Conservation (phyloP, 2,113 vertebrate species). For the Muntiacus reevesi region DNA sequence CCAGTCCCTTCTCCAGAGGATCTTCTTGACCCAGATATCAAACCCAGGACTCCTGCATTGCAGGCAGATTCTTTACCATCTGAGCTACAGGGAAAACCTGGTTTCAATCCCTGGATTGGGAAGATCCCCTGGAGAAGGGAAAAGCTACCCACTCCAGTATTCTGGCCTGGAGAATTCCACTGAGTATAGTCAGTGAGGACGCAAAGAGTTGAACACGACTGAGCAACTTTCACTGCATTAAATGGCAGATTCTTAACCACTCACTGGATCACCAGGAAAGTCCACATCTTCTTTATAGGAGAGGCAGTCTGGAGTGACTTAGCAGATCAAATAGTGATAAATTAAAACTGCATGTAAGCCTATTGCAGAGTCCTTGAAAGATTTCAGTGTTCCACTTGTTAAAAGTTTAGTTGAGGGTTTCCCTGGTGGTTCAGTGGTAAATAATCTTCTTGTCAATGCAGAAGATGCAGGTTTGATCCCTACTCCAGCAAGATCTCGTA, state of each 20-base stretch:
- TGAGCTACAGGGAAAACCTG: neutral
- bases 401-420: neutral
- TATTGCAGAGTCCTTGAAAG: neutral
- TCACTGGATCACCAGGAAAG: neutral
- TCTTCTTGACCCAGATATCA: too few relatives aligned
- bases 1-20: too few relatives aligned
- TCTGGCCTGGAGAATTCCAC: neutral
- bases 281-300: neutral
- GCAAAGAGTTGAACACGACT: neutral
- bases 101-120: neutral
- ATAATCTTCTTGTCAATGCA: neutral
- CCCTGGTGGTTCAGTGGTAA: neutral
- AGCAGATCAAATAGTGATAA: neutral
- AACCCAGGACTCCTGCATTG: too few relatives aligned
- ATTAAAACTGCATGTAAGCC: neutral
- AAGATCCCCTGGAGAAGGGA: neutral
- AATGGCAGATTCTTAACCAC: neutral
- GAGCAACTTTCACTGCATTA: neutral
- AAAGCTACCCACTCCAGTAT: neutral
- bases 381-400: neutral
- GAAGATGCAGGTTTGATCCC: neutral
- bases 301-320: neutral
- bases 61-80: neutral
- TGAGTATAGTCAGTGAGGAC: neutral
- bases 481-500: neutral